A percentile compares a stretch with the other conserved stretches of the same genome.
These are phyloP conservation scores for Acanthurus tractus DNA, from an alignment of 2,797 vertebrate genomes.

Conservation along the genomic window DNA sequence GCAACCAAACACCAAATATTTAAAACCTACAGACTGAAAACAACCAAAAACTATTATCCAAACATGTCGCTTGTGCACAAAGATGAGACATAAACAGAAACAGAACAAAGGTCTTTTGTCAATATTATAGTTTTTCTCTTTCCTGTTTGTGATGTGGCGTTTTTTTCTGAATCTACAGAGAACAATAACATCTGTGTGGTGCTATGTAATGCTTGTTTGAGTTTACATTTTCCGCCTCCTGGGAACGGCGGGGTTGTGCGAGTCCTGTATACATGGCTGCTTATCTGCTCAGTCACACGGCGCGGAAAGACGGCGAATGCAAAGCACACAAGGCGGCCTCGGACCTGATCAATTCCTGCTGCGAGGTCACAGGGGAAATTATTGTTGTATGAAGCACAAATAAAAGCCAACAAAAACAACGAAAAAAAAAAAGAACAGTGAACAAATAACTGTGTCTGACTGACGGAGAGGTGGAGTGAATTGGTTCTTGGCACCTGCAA, in stretches of 20 bases:
- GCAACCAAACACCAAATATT: constrained; percentile 5
- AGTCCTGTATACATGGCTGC: constrained; percentile 3
- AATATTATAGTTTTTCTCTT: constrained; percentile 7
- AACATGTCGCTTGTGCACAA: not conserved
- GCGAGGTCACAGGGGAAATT: constrained; percentile 78
- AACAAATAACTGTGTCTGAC: constrained; percentile 73
- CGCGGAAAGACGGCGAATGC: constrained; percentile 32
- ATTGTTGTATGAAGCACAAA: constrained; percentile 77
- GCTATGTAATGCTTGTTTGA: constrained; percentile 20
- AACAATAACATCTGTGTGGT: constrained; percentile 15
- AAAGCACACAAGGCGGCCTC: constrained; percentile 56
- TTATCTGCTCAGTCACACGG: constrained; percentile 37
- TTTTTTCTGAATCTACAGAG: constrained; percentile 2
- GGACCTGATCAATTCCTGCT: constrained; percentile 73
- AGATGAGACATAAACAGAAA: constrained; percentile 16
- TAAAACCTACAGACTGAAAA: constrained; percentile 6
- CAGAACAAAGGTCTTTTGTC: constrained; percentile 20
- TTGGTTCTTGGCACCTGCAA: constrained; percentile 59
- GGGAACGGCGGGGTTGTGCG: constrained; percentile 11
- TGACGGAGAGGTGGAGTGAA: constrained; percentile 69
- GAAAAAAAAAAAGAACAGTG: constrained; percentile 55
- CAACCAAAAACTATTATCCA: not conserved
- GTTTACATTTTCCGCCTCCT: constrained; percentile 43
- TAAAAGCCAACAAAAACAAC: constrained; percentile 54
- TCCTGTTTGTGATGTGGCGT: not conserved